phyloP scores from a whole-genome alignment of 1,140 invertebrate species.

The Anastrepha obliqua region DNA sequence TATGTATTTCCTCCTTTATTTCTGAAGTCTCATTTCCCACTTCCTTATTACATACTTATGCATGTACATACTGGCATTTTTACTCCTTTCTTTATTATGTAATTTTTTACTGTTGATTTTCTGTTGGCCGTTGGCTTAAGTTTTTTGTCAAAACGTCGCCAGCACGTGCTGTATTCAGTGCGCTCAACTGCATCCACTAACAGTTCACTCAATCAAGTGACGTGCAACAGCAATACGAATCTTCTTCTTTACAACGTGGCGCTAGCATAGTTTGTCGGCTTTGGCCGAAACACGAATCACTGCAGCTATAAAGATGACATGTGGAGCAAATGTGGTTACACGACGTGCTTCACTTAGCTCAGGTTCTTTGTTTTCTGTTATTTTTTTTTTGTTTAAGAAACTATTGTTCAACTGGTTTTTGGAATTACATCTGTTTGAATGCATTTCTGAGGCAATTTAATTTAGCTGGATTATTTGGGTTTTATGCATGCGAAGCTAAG shows the following conservation, averaged over 20 bases:
- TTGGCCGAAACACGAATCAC: conserved; percentile 34
- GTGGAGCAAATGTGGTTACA: conserved; percentile 33
- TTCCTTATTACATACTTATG: background rate
- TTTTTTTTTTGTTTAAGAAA: too few species aligned
- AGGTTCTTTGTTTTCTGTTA: background rate
- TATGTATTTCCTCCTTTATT: background rate
- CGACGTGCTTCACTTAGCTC: conserved; percentile 25
- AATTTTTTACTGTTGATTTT: conserved; percentile 5
- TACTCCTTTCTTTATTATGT: background rate
- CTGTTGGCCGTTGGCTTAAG: conserved; percentile 59
- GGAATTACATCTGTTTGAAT: background rate
- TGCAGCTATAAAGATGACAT: conserved; percentile 40
- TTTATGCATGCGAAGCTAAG: background rate
- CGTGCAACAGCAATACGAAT: conserved; percentile 59
- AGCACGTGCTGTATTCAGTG: conserved; percentile 65
- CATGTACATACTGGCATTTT: background rate
- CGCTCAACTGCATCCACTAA: conserved; percentile 65
- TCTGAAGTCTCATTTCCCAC: background rate
- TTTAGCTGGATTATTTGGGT: background rate
- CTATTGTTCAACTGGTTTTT: background rate
- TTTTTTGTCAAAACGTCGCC: conserved; percentile 72
- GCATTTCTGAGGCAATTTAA: background rate
- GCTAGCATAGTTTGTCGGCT: background rate
- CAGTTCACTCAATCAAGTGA: conserved; percentile 70
- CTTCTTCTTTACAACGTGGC: background rate